phyloP scores from a whole-genome alignment of 2,888 invertebrate genomes.

The Diaphora mendica region DNA sequence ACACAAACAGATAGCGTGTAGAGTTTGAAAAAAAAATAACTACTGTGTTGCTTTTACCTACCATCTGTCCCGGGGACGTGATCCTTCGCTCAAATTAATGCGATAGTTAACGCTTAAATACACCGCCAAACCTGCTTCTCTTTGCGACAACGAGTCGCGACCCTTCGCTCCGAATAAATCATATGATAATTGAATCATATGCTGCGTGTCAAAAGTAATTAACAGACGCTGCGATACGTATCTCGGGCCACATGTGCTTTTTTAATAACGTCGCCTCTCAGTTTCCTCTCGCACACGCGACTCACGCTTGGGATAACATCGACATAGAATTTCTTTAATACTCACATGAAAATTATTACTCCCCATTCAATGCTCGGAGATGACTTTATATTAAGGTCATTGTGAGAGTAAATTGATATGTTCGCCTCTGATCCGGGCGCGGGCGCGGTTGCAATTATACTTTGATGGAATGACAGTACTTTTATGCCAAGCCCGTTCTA shows the following conservation, averaged over 20 bases:
- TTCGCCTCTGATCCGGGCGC: constrained; percentile 67
- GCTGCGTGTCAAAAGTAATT: constrained; percentile 86
- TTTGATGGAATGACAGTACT: constrained; percentile 56
- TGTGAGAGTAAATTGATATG: constrained; percentile 82
- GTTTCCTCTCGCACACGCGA: constrained; percentile 80
- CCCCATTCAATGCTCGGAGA: constrained; percentile 67
- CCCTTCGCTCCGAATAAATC: constrained; percentile 80
- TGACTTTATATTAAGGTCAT: constrained; percentile 82
- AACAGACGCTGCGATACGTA: constrained; percentile 84
- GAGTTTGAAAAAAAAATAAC: constrained; percentile 64
- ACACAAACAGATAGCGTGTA: constrained; percentile 77
- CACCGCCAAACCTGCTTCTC: constrained; percentile 67
- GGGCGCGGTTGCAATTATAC: constrained; percentile 68
- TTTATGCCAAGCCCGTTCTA: constrained; percentile 58
- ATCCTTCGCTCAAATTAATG: constrained; percentile 72
- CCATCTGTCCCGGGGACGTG: constrained; percentile 79
- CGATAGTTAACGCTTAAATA: constrained; percentile 82
- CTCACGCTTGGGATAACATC: constrained; percentile 82
- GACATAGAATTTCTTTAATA: constrained; percentile 81
- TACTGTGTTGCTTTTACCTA: constrained; percentile 75
- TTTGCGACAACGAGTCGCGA: constrained; percentile 53
- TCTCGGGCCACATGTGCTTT: constrained; percentile 84
- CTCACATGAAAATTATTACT: constrained; percentile 79
- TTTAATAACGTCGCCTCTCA: constrained; percentile 81
- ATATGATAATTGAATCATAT: constrained; percentile 87